Percentiles rank a stretch among this genome's conserved stretches.
Evolutionary conservation across 2,888 invertebrate genomes (phyloP).

Genomic region (Atherix ibis): DNA sequence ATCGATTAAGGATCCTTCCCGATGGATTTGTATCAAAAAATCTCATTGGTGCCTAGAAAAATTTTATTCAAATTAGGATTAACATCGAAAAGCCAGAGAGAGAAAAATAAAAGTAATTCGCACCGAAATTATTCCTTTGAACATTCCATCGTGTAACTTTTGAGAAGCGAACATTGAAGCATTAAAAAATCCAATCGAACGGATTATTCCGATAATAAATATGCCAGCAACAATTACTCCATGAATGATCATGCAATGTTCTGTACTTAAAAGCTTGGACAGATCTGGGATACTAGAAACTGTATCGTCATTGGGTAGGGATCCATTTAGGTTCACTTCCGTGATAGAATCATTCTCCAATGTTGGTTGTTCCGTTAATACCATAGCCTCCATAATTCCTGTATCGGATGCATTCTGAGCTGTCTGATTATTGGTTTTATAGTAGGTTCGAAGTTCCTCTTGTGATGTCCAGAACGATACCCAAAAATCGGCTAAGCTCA

Average conservation of each 20-base stretch:
- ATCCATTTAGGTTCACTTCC: background rate
- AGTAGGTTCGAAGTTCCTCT: slow-evolving; percentile 16
- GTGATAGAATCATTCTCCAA: slow-evolving; percentile 1
- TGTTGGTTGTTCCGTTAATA: background rate
- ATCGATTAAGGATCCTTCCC: slow-evolving; percentile 59
- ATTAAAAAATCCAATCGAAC: slow-evolving; percentile 48
- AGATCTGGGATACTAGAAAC: background rate
- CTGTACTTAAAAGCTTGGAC: slow-evolving; percentile 15
- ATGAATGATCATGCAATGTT: slow-evolving; percentile 45
- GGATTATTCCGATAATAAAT: slow-evolving; percentile 40
- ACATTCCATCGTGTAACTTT: slow-evolving; percentile 55
- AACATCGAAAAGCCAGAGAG: background rate
- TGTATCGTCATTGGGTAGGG: background rate
- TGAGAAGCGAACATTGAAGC: slow-evolving; percentile 48
- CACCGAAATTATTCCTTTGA: slow-evolving; percentile 31
- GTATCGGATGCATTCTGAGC: background rate
- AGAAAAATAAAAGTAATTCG: slow-evolving; percentile 1
- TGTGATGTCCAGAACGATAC: slow-evolving; percentile 43
- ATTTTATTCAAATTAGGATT: no score
- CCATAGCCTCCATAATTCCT: slow-evolving; percentile 1
- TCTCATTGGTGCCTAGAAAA: slow-evolving; percentile 35
- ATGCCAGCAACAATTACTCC: slow-evolving; percentile 36
- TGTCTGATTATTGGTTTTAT: slow-evolving; percentile 1
- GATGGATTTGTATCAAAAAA: slow-evolving; percentile 79
- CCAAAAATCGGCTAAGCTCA: slow-evolving; percentile 52